phyloP scores from a whole-genome alignment of 1,140 invertebrate genomes.

The Pseudomyrmex dendroicus region DNA sequence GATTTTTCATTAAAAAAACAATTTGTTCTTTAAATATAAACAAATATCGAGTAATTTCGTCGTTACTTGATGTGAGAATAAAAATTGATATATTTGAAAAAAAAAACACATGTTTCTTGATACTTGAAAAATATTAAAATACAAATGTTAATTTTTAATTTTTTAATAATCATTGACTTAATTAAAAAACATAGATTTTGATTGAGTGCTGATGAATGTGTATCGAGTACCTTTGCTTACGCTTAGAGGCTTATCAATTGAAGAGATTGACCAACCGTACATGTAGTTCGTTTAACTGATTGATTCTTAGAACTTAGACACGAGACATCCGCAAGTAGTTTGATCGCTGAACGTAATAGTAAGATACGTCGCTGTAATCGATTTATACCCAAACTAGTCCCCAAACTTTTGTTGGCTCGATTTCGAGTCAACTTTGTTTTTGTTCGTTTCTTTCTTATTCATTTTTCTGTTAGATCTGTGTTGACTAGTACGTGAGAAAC shows the following conservation, averaged over 20 bases:
- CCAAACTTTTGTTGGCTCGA: constrained; percentile 27
- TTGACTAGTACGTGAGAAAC: not conserved
- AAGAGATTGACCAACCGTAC: not conserved
- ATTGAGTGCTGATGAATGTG: no score
- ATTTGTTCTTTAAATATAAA: no score
- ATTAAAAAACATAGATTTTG: not conserved
- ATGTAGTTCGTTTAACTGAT: constrained; percentile 6
- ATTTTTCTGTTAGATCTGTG: constrained; percentile 33
- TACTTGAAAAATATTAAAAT: no score
- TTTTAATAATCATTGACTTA: not conserved
- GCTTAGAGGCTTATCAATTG: not conserved
- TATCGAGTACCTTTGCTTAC: not conserved
- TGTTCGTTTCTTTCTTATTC: constrained; percentile 12
- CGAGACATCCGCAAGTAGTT: constrained; percentile 19
- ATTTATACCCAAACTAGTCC: not conserved
- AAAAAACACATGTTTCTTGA: no score
- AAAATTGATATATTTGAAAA: no score
- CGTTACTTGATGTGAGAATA: no score
- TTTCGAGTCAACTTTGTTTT: constrained; percentile 16
- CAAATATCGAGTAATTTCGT: no score
- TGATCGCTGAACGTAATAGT: constrained; percentile 20
- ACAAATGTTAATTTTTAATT: not conserved
- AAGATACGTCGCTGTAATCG: constrained; percentile 2
- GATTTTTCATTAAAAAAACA: no score
- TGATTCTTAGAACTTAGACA: not conserved